Conservation (phyloP, 2,113 vertebrate genomes). For the Tetrax tetrax region DNA sequence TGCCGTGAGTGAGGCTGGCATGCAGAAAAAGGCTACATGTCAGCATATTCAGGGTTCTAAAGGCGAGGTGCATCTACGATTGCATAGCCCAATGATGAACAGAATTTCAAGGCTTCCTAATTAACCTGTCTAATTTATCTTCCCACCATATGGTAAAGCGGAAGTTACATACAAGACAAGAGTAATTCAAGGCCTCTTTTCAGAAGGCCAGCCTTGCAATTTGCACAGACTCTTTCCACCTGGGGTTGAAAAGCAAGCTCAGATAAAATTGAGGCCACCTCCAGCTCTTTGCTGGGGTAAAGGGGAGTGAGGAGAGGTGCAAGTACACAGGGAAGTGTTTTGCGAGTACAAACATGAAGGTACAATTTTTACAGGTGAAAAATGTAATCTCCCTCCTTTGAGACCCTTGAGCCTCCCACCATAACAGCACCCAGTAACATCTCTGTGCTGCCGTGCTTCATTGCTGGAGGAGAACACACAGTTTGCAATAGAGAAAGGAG, state of each 20-base stretch:
- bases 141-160: background rate
- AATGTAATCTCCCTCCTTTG: background rate
- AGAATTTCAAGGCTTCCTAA: slow-evolving; percentile 28
- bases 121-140: slow-evolving; percentile 51
- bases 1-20: background rate
- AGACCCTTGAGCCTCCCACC: accelerated
- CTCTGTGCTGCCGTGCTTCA: background rate
- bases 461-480: background rate
- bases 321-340: background rate
- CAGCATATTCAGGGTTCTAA: slow-evolving; percentile 32
- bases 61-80: background rate
- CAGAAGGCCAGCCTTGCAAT: background rate
- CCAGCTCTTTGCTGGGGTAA: background rate
- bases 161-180: slow-evolving; percentile 15
- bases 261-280: background rate
- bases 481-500: background rate
- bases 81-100: background rate
- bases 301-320: background rate
- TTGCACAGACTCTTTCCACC: background rate
- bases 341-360: background rate
- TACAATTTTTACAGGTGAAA: background rate
- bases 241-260: background rate
- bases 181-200: slow-evolving; percentile 24
- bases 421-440: background rate
- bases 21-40: slow-evolving; percentile 43